These are phyloP conservation scores for Lycocerus yunnanus DNA, from an alignment of 2,888 invertebrate species.

Conservation along the genomic window DNA sequence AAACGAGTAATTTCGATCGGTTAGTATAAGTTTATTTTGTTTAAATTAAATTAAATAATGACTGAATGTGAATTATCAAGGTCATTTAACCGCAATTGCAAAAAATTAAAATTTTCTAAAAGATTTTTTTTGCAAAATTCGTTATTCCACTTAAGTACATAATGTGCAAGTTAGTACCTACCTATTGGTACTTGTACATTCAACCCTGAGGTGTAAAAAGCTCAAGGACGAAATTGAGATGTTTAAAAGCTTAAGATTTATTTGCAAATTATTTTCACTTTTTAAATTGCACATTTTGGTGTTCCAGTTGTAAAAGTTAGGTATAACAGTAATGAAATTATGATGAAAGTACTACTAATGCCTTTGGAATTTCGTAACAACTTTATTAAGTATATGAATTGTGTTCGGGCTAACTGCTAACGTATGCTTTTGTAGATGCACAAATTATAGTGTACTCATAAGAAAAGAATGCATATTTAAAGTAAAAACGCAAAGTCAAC, in stretches of 20 bases:
- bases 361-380: neutral
- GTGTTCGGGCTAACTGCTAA: neutral
- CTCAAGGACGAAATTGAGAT: neutral
- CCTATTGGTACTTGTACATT: neutral
- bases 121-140: neutral
- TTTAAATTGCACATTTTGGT: neutral
- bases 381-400: neutral
- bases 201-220: neutral
- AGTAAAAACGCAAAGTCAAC: slow-evolving; percentile 12
- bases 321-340: neutral
- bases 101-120: neutral
- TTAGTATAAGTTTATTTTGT: neutral
- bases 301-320: neutral
- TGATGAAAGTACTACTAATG: neutral
- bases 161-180: neutral
- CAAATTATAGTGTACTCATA: slow-evolving; percentile 14
- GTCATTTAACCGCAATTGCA: neutral
- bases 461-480: slow-evolving; percentile 22
- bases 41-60: neutral
- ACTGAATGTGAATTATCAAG: neutral
- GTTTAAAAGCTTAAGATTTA: neutral
- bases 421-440: neutral
- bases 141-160: neutral
- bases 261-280: neutral
- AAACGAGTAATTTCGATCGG: neutral